Base-by-base conservation (phyloP, 2,113 vertebrate species). In the Condylura cristata region DNA sequence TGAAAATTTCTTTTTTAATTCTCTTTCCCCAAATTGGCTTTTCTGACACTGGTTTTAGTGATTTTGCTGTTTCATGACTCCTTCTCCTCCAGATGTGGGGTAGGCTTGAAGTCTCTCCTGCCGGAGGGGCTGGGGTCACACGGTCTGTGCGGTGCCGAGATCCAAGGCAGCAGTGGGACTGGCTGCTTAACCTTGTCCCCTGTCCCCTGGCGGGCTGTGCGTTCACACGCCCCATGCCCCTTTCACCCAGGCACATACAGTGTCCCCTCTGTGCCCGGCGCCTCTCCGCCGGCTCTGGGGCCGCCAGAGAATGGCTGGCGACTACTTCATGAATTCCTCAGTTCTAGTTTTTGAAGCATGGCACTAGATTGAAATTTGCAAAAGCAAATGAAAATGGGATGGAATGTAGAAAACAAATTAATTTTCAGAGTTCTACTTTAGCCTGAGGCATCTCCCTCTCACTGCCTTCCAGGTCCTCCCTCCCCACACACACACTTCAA, bases 141-240 rank as follows among this genome's bases (percentile, higher is more conserved):
- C 3, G 1, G 18, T 28, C 34, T 3, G 18, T 24, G 53, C 4
- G 16, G 34, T 17, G 17, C 46, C 6, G 7, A 32, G 34, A 13
- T 17, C 39, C 0, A 0, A 11, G 63, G 16, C 0, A 0, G 58
- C 72, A 24, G 72, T 3, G 16, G 56, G 24, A 32, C 72, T 81
- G 2, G 6, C 34, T 41, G 22, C 56, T 48, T 32, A 58, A 10
- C 44, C 81, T 32, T 11, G 66, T 39, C 34, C n/a, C 44, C 34
- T 5, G 24, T 30, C 14, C 0, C 0, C 65, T 11, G 1, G 0
- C n/a, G 11, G n/a, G 53, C 53, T 60, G 51, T 11, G n/a, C 18
- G 26, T 53, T 74, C 14, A 2, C 37, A 17, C 0, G 1, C 48
- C 41, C 6, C 72, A 32, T 34, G 22, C 20, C 65, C 8, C 32